Percentiles rank a stretch among this genome's conserved stretches.
Evolutionary conservation across 2,888 invertebrate species (phyloP).

Genomic region (Nyleta sp.): DNA sequence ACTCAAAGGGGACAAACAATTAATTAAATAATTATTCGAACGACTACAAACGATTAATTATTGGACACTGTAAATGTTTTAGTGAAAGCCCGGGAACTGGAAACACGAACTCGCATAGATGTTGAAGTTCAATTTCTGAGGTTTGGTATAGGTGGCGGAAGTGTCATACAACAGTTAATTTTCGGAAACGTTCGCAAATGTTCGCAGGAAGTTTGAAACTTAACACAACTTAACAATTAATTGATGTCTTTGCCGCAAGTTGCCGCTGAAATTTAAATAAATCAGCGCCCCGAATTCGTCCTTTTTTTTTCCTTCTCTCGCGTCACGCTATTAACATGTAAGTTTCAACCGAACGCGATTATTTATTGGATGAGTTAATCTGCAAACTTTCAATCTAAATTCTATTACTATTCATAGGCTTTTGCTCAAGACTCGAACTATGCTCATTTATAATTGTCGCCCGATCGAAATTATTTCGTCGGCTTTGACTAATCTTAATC

Average conservation of each 20-base stretch:
- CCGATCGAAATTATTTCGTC: background rate
- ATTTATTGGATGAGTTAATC: conserved; percentile 15
- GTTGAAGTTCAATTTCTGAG: conserved; percentile 52
- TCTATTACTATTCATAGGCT: conserved; percentile 10
- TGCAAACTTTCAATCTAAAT: conserved; percentile 8
- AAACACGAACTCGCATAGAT: conserved; percentile 29
- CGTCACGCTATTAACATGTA: conserved; percentile 6
- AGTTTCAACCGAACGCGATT: background rate
- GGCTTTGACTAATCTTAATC: background rate
- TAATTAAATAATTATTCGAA: conserved; percentile 12
- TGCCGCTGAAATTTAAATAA: conserved; percentile 27
- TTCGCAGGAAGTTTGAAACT: conserved; percentile 44
- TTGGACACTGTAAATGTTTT: conserved; percentile 28
- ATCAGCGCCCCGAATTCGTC: background rate
- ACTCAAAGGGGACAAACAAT: too few species aligned
- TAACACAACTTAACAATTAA: conserved; percentile 55
- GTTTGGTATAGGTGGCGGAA: conserved; percentile 52
- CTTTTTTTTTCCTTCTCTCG: background rate
- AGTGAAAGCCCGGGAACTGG: conserved; percentile 29
- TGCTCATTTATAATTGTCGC: background rate
- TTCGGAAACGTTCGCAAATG: conserved; percentile 51
- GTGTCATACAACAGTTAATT: conserved; percentile 60
- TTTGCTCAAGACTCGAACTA: background rate
- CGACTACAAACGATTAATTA: conserved; percentile 32
- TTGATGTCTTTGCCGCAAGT: conserved; percentile 44